Percentiles rank a stretch among this genome's conserved stretches.
Conservation (phyloP, 2,113 vertebrate genomes). For the Anarhynchus alexandrinus region DNA sequence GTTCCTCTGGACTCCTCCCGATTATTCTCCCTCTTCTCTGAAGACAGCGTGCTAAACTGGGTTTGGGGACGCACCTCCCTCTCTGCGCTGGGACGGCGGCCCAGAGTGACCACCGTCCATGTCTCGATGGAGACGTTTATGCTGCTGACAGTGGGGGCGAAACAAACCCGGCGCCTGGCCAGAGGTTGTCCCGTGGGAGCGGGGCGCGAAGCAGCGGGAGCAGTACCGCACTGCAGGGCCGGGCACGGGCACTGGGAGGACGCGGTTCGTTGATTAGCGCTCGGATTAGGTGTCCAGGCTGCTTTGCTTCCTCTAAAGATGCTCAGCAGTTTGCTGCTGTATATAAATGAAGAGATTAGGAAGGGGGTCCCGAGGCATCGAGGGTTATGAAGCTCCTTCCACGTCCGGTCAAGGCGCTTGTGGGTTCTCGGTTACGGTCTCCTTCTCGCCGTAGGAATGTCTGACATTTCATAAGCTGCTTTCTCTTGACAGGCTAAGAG, state of each 20-base stretch:
- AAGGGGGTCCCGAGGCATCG: not conserved
- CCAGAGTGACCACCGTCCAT: not conserved
- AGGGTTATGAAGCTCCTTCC: not conserved
- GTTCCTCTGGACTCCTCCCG: not conserved
- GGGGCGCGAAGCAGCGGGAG: not conserved
- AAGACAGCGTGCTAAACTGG: not conserved
- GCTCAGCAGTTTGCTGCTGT: not conserved
- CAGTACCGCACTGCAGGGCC: not conserved
- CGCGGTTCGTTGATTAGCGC: fast-evolving
- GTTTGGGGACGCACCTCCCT: not conserved
- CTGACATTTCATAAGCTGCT: not conserved
- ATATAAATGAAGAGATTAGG: not conserved
- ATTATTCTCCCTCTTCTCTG: not conserved
- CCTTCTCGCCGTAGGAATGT: not conserved
- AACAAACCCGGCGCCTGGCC: fast-evolving
- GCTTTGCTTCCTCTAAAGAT: not conserved
- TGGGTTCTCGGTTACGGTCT: not conserved
- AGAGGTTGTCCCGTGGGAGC: fast-evolving
- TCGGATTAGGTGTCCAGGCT: too few relatives aligned
- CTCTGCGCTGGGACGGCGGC: not conserved
- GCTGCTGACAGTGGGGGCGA: not conserved
- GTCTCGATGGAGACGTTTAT: not conserved
- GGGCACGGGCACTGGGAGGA: not conserved
- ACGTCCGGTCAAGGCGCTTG: not conserved
- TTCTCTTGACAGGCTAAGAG: not conserved